Evolutionary conservation across 2,113 vertebrate species (phyloP).

Genomic region (Lepus americanus): DNA sequence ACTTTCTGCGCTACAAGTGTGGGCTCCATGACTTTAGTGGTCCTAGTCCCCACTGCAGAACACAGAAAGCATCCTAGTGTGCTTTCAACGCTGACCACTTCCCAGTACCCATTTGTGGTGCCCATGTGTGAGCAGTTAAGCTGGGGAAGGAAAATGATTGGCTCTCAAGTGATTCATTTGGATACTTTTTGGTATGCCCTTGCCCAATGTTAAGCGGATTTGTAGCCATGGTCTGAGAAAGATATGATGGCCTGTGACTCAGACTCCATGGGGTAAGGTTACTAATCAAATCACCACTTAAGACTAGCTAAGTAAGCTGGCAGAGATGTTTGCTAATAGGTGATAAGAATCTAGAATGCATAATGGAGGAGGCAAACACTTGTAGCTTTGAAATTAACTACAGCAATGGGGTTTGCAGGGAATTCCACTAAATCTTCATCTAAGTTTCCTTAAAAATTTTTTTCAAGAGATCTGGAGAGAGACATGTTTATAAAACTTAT

Average conservation of each 20-base stretch:
- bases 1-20: not conserved
- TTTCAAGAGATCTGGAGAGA: not conserved
- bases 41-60: not conserved
- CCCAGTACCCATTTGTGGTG: not conserved
- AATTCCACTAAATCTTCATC: no score
- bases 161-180: not conserved
- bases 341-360: not conserved
- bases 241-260: not conserved
- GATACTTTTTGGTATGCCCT: no score
- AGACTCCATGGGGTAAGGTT: not conserved
- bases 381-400: not conserved
- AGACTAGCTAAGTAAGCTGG: not conserved
- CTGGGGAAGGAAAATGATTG: not conserved
- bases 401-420: not conserved
- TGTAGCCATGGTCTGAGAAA: not conserved
- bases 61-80: not conserved
- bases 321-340: not conserved
- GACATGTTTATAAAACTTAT: not conserved
- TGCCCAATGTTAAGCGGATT: not conserved
- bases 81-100: not conserved
- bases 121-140: not conserved
- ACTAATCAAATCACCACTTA: not conserved
- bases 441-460: not conserved
- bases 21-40: not conserved
- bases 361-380: not conserved